Evolutionary conservation across 2,888 invertebrate species (phyloP), one percentile per base, ranked within the genome.

Genomic region (Zygogramma bicolorata): DNA sequence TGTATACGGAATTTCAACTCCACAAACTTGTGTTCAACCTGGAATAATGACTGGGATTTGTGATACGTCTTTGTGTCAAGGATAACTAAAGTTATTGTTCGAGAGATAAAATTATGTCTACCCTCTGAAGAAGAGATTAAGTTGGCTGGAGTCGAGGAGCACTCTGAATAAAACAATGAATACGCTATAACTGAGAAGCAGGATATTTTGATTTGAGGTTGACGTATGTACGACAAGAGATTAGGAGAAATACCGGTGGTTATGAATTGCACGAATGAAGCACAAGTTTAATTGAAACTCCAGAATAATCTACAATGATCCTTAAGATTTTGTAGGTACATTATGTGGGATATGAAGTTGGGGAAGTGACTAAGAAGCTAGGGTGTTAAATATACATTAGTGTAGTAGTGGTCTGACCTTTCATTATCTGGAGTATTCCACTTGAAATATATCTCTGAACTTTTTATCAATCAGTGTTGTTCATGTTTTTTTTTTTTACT

Each of bases 41-140:
- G 85, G 79, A 84, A 85, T 85, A 85, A 85, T 84, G 84, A 84
- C 80, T 75, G 78, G 84, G 86, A 86, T 86, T 86, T 86, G 85
- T 83, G 84, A 80, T 76, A 80, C 79, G 82, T 83, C 83, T 83
- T 83, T 83, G 83, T 82, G 82, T 75, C 80, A 71, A 68, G 83
- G 82, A 85, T 83, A 82, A 79, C 77, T 78, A 80, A 65, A 81
- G 82, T 83, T 81, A 81, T 82, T 82, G 81, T 80, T 78, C 65
- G 69, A 70, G 68, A 77, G 78, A 78, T 76, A 78, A 77, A 80
- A 81, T 81, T 78, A 77, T 73, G 74, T 74, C 69, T 73, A 66
- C 73, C 74, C 75, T 66, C 74, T 66, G 68, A 75, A 75, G 73
- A 72, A 73, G 68, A 75, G 78, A 75, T 77, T 77, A 77, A 70